Evolutionary conservation across 2,888 invertebrate species (phyloP), one percentile per base, ranked within the genome.

Genomic region (Tachina grossa): DNA sequence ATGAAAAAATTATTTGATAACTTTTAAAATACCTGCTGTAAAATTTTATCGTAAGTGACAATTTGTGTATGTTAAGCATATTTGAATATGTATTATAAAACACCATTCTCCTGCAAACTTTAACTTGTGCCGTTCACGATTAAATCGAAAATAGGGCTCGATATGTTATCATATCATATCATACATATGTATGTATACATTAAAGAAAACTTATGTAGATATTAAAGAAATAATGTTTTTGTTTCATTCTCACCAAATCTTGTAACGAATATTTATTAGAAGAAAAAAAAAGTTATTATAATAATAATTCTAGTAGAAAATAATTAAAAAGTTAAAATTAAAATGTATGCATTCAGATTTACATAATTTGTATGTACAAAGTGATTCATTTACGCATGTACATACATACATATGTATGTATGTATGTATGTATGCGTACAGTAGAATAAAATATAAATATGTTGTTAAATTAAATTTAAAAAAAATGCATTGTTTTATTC

Each of bases 341-440:
- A 14, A 14, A 6, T 14, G 14, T 49, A 49, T 14, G 14, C 49
- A 49, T 49, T 49, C 14, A 49, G 14, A 49, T 49, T 49, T 14
- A 49, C 49, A 14, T 49, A 11, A 49, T 49, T 14, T 49, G 13
- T 55, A 55, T 11, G 9, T 55, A 19, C 53, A 55, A 31, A 31
- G 31, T 31, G 5, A 31, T 31, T 31, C 31, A 31, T 31, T 31
- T 5, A 31, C 31, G 31, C 14, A 57, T 39, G 14, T 57, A 57
- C 10, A 66, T 47, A 68, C 49, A 72, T 71, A 57, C 41, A 61
- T 85, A 86, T 55, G 31, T 72, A 82, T 74, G 85, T 59, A 74
- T 19, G 82, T 87, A 84, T 74, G 63, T 41, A 69, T 55, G 22
- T 22, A 11, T 22, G 19, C 22, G 9, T 55, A 55, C 19, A 31